A percentile compares a stretch with the other conserved stretches of the same genome.
Evolutionary conservation across 2,113 vertebrate species (phyloP).

Genomic region (Nanorana parkeri): DNA sequence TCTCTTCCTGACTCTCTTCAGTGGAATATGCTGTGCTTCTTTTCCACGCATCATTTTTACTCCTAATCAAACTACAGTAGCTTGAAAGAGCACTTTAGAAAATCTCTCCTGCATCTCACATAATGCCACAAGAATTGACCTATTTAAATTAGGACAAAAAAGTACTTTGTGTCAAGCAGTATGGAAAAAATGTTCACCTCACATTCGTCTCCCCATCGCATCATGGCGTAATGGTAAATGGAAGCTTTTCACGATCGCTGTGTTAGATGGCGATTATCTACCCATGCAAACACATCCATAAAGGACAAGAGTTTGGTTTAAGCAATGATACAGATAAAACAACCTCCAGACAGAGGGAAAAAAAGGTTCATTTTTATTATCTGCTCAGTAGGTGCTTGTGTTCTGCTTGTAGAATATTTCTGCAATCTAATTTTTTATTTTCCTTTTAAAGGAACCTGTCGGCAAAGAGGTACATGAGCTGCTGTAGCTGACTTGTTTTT

Average conservation of each 20-base stretch:
- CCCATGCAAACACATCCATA: background rate
- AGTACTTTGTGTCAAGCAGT: slow-evolving; percentile 46
- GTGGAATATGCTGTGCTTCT: background rate
- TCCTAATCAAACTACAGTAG: slow-evolving; percentile 35
- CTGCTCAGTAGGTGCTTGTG: too few species aligned
- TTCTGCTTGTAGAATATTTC: too few species aligned
- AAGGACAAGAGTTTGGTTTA: background rate
- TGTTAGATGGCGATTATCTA: slow-evolving; percentile 2
- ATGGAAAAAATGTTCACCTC: slow-evolving; percentile 35
- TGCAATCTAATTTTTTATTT: too few species aligned
- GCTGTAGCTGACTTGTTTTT: too few species aligned
- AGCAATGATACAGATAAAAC: slow-evolving; percentile 5
- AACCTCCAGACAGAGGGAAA: background rate
- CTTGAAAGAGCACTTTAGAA: slow-evolving; percentile 12
- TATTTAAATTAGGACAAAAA: slow-evolving; percentile 48
- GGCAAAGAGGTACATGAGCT: too few species aligned
- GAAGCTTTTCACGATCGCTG: background rate
- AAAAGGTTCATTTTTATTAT: too few species aligned
- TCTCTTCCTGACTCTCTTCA: background rate
- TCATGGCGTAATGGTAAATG: background rate
- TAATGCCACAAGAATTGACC: slow-evolving; percentile 32
- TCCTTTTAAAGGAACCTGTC: too few species aligned
- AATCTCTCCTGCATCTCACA: slow-evolving; percentile 24
- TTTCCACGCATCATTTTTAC: slow-evolving; percentile 21
- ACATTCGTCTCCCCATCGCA: slow-evolving; percentile 7